Percentiles rank a stretch among this genome's conserved stretches.
These are phyloP conservation scores for Otus sunia DNA, from an alignment of 2,113 vertebrate species.

Conservation along the genomic window DNA sequence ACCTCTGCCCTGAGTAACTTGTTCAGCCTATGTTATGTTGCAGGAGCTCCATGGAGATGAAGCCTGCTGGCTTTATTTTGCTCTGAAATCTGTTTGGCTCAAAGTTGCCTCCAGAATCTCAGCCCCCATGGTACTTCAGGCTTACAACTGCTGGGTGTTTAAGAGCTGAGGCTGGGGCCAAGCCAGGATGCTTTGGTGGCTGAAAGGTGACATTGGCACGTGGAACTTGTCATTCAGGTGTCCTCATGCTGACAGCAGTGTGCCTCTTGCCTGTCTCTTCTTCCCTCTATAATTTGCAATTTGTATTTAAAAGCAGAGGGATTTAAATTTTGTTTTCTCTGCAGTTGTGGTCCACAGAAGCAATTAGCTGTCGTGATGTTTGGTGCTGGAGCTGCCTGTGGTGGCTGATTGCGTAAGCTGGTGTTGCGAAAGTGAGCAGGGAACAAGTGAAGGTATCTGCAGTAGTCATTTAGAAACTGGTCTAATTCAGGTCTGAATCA, in stretches of 20 bases:
- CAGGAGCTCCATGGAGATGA: slow-evolving; percentile 55
- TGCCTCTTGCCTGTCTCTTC: background rate
- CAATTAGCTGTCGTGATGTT: background rate
- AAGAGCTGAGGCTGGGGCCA: background rate
- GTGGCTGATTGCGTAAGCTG: background rate
- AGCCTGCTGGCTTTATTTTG: slow-evolving; percentile 16
- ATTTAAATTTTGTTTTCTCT: background rate
- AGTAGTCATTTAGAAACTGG: background rate
- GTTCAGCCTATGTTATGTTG: slow-evolving; percentile 29
- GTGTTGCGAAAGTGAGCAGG: background rate
- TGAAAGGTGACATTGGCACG: background rate
- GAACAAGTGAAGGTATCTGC: background rate
- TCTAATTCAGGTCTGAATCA: background rate
- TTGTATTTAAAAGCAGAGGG: background rate
- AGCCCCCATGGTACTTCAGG: background rate
- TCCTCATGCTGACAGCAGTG: background rate
- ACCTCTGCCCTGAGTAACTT: background rate
- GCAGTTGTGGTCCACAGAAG: background rate
- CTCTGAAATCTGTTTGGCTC: background rate
- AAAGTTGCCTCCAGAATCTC: background rate
- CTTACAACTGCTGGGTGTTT: background rate
- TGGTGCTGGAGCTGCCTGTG: background rate
- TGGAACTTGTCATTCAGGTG: background rate
- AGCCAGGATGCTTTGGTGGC: background rate
- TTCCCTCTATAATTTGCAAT: background rate